phyloP scores from a whole-genome alignment of 1,140 invertebrate species.

The Temnothorax longispinosus region DNA sequence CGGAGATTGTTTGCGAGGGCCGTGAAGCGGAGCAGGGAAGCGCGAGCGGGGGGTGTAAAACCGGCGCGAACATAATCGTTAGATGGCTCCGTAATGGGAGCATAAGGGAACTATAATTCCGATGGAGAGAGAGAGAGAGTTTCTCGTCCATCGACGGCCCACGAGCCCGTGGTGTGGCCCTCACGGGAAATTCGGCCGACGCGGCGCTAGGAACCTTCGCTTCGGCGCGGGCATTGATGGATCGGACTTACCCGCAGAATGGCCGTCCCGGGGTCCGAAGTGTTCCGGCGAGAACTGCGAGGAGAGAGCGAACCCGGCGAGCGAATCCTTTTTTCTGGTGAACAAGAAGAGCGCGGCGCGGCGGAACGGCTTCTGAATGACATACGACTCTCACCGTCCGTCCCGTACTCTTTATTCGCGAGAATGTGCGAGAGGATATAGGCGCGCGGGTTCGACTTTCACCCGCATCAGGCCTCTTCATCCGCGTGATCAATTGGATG shows the following conservation, averaged over 20 bases:
- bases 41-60: neutral
- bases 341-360: neutral
- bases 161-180: conserved; percentile 60
- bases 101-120: conserved; percentile 81
- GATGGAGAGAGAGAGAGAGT: conserved; percentile 63
- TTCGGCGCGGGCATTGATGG: conserved; percentile 69
- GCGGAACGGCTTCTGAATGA: conserved; percentile 8
- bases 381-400: neutral
- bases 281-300: neutral
- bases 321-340: neutral
- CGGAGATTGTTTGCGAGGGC: conserved; percentile 66
- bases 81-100: conserved; percentile 77
- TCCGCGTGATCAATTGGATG: conserved; percentile 43
- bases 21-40: conserved; percentile 31
- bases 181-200: conserved; percentile 74
- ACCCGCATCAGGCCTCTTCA: neutral
- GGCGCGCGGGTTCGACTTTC: neutral
- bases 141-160: conserved; percentile 66
- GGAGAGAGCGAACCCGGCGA: no score
- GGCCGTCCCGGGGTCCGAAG: neutral
- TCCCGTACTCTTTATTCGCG: neutral
- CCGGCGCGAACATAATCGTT: conserved; percentile 44
- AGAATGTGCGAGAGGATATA: neutral
- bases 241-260: conserved; percentile 60
- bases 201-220: conserved; percentile 71